These are phyloP conservation scores for Agrypnia vestita DNA, from an alignment of 1,140 invertebrate species.

Conservation along the genomic window DNA sequence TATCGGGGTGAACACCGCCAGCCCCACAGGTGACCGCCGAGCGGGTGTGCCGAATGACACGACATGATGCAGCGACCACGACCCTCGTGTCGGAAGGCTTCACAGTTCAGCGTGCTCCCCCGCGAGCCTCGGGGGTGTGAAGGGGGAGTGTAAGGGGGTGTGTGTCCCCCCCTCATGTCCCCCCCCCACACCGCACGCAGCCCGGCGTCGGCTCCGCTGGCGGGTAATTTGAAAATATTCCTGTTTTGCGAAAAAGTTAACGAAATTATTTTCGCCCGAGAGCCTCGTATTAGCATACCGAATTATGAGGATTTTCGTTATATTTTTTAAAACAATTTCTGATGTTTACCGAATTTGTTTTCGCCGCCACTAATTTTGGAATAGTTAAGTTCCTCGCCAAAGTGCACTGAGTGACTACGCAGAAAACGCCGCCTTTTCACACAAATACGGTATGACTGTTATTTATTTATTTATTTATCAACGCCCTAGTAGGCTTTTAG, in stretches of 20 bases:
- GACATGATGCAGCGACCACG: not conserved
- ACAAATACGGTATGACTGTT: too few species aligned
- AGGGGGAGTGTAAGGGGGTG: conserved; percentile 14
- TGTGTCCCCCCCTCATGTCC: not conserved
- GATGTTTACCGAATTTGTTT: not conserved
- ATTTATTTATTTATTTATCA: too few species aligned
- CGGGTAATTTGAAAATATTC: conserved; percentile 44
- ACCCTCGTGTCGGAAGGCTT: conserved; percentile 12
- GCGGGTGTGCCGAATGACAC: too few species aligned
- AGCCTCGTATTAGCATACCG: conserved; percentile 33
- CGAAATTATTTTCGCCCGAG: conserved; percentile 47
- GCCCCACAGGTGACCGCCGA: not conserved
- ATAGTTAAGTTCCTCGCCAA: too few species aligned
- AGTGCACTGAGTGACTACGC: too few species aligned
- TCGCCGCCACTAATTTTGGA: too few species aligned
- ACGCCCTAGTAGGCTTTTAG: too few species aligned
- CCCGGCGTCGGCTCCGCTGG: not conserved
- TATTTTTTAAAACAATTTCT: conserved; percentile 1
- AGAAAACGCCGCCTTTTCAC: too few species aligned
- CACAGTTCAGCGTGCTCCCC: conserved; percentile 1
- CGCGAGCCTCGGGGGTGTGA: not conserved
- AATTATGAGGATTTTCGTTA: conserved; percentile 39
- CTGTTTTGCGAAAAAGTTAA: conserved; percentile 48
- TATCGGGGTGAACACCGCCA: not conserved
- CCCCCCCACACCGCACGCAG: not conserved